These are phyloP conservation scores for Nemotelus pantherinus DNA, from an alignment of 2,888 invertebrate species.

Conservation along the genomic window DNA sequence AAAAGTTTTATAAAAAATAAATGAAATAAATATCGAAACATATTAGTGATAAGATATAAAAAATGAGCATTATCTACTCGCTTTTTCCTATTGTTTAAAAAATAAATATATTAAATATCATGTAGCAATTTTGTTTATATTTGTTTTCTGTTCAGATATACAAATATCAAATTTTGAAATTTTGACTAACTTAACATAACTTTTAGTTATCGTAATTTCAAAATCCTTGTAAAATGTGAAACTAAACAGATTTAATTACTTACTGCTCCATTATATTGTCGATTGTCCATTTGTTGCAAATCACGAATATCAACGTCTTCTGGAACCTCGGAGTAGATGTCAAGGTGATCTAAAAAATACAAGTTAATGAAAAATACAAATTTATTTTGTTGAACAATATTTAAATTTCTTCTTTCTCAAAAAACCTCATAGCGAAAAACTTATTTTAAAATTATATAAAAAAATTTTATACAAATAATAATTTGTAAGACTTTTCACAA, in stretches of 20 bases:
- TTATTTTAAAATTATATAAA: background rate
- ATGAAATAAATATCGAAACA: too few relatives aligned
- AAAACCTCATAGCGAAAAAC: background rate
- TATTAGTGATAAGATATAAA: too few relatives aligned
- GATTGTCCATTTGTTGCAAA: conserved; percentile 63
- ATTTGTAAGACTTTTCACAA: background rate
- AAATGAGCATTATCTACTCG: too few relatives aligned
- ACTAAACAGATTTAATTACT: conserved; percentile 53
- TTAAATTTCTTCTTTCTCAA: background rate
- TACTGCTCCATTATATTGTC: conserved; percentile 64
- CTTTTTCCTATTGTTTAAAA: too few relatives aligned
- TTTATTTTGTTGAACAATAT: background rate
- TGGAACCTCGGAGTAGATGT: conserved; percentile 41
- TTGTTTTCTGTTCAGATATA: background rate
- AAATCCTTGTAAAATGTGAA: too few relatives aligned
- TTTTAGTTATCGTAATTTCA: too few relatives aligned
- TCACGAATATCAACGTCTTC: conserved; percentile 57
- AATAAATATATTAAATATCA: too few relatives aligned
- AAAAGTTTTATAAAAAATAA: too few relatives aligned
- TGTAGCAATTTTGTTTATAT: background rate
- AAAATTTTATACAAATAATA: background rate
- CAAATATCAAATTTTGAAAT: too few relatives aligned
- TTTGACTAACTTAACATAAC: too few relatives aligned
- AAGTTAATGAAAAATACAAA: background rate
- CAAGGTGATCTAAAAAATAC: conserved; percentile 17